Evolutionary conservation across 1,140 invertebrate genomes (phyloP).

Genomic region (Ericerus pela): DNA sequence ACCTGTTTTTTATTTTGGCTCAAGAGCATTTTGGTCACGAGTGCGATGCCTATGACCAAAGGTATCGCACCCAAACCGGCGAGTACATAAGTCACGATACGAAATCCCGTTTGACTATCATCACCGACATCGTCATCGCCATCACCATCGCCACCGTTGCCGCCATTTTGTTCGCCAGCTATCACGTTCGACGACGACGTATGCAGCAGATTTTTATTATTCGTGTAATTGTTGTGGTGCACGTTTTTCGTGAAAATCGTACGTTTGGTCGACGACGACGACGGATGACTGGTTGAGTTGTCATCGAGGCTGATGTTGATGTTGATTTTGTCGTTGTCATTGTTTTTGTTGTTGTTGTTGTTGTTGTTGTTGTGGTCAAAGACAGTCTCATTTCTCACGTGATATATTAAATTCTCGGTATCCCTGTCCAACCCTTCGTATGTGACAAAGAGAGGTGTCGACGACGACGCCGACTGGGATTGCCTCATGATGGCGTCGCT

Average conservation of each 20-base stretch:
- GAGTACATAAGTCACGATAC: not conserved
- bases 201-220: too few relatives aligned
- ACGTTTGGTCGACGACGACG: too few relatives aligned
- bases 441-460: not conserved
- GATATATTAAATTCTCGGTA: slow-evolving; percentile 1
- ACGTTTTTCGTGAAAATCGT: too few relatives aligned
- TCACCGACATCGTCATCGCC: not conserved
- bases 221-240: too few relatives aligned
- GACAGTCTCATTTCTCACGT: not conserved
- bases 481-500: too few relatives aligned
- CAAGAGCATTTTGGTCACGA: not conserved
- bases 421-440: not conserved
- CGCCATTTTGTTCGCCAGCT: not conserved
- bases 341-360: too few relatives aligned
- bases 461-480: too few relatives aligned
- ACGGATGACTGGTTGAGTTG: too few relatives aligned
- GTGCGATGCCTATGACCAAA: not conserved
- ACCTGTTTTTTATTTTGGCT: slow-evolving; percentile 10
- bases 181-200: not conserved
- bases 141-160: not conserved
- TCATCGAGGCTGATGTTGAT: too few relatives aligned
- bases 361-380: too few relatives aligned
- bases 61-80: not conserved
- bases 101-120: not conserved
- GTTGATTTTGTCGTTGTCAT: too few relatives aligned